These are phyloP conservation scores for Tachyglossus aculeatus DNA, from an alignment of 2,797 vertebrate genomes.

Conservation along the genomic window DNA sequence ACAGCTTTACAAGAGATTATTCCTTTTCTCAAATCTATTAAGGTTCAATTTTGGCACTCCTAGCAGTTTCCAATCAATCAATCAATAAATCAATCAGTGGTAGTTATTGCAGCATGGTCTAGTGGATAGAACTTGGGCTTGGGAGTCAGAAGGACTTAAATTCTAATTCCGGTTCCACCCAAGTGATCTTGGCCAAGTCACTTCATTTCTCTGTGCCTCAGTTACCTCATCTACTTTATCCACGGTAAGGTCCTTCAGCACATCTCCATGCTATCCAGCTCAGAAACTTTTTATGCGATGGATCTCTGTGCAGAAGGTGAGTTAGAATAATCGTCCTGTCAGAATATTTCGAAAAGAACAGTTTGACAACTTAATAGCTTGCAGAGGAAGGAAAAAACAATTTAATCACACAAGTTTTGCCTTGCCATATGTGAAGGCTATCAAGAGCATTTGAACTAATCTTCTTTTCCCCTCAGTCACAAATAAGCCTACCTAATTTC, in stretches of 20 bases:
- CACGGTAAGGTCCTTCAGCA: neutral
- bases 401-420: slow-evolving; percentile 24
- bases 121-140: too few species aligned
- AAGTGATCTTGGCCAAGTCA: too few species aligned
- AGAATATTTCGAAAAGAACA: neutral
- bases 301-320: neutral
- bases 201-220: too few species aligned
- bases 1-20: too few species aligned
- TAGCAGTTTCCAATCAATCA: too few species aligned
- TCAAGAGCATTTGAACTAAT: slow-evolving; percentile 9
- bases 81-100: too few species aligned
- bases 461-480: neutral
- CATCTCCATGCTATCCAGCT: neutral
- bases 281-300: neutral
- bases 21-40: too few species aligned
- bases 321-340: slow-evolving; percentile 12
- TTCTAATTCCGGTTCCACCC: too few species aligned
- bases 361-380: slow-evolving; percentile 22
- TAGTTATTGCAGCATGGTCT: too few species aligned
- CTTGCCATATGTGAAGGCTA: neutral
- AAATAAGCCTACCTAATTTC: neutral
- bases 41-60: too few species aligned
- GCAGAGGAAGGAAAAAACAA: slow-evolving; percentile 15
- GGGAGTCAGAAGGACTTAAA: too few species aligned
- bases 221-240: too few species aligned